Evolutionary conservation across 1,140 invertebrate genomes (phyloP).

Genomic region (Drosophila nigromelanica): DNA sequence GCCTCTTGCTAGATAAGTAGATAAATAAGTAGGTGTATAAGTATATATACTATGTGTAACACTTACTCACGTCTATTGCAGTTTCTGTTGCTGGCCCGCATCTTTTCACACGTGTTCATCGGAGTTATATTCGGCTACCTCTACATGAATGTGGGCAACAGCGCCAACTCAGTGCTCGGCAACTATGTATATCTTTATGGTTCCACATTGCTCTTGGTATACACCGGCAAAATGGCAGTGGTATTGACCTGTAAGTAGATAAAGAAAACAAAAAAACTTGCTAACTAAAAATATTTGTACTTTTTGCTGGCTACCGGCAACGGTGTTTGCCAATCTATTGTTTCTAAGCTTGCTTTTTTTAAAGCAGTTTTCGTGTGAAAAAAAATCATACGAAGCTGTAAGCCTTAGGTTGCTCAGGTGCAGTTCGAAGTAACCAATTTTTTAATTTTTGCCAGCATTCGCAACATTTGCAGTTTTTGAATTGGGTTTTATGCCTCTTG

Average conservation of each 20-base stretch:
- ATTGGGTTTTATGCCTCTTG: too few relatives aligned
- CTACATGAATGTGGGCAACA: conserved; percentile 93
- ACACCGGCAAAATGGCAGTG: conserved; percentile 98
- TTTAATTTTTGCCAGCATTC: too few relatives aligned
- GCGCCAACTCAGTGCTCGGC: conserved; percentile 92
- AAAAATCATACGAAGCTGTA: too few relatives aligned
- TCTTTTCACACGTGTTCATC: conserved; percentile 92
- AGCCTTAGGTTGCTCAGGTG: too few relatives aligned
- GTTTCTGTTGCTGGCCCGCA: conserved; percentile 89
- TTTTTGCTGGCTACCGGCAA: too few relatives aligned
- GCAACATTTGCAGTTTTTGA: too few relatives aligned
- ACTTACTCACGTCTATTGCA: conserved; percentile 82
- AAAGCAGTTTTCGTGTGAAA: too few relatives aligned
- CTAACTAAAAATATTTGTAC: too few relatives aligned
- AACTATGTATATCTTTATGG: conserved; percentile 97
- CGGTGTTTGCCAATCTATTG: too few relatives aligned
- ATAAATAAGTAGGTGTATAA: not conserved
- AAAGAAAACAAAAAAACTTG: too few relatives aligned
- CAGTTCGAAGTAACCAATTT: too few relatives aligned
- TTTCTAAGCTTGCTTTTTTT: too few relatives aligned
- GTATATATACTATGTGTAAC: not conserved
- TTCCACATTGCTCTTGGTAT: conserved; percentile 94
- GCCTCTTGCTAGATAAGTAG: conserved; percentile 6
- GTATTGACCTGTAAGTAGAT: conserved; percentile 94
- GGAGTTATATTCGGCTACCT: conserved; percentile 95